Evolutionary conservation across 2,113 vertebrate species (phyloP), one percentile per base, ranked within the genome.

Genomic region (Pachycephala philippinensis): DNA sequence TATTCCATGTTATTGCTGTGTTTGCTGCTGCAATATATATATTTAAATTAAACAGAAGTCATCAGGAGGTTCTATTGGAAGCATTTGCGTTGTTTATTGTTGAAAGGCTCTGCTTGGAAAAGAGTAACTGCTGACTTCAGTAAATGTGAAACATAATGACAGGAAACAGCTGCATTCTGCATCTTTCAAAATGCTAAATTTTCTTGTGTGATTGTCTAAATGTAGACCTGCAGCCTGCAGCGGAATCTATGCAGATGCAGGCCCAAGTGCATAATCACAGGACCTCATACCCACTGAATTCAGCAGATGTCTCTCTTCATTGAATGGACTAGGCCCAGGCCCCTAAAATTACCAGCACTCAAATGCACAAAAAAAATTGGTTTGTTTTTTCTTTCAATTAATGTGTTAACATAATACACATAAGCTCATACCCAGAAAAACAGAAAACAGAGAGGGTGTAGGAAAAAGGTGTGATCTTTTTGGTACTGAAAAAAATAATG

Each of bases 51-150:
- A 96, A 93, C 64, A 97, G 92, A 87, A 95, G 88, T 91, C 87
- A 97, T 89, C 93, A 93, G 64, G 82, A 90, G 86, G 49, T 81
- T 93, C 91, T 85, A 39, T 71, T 96, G 88, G 76, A 93, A 95
- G 92, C 78, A 94, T 89, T 94, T 90, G 87, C 94, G 87, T 95
- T 89, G 92, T 94, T 96, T 90, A 94, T 92, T 91, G 85, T 82
- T 87, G 93, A 94, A 91, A 97, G 60, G 71, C 70, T 1, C 88
- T 92, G 90, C 88, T 93, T 93, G 68, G 54, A 93, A 93, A 97
- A 96, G 93, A 95, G 50, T 91, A 94, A 95, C 90, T 96, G 96
- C 96, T 97, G 96, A 96, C 96, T 97, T 90, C 87, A 93, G 92
- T 93, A 94, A 95, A 97, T 92, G 89, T 66, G 88, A 93, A 93